Evolutionary conservation across 2,888 invertebrate species (phyloP), one percentile per base, ranked within the genome.

Genomic region (Sarcophaga variegata): DNA sequence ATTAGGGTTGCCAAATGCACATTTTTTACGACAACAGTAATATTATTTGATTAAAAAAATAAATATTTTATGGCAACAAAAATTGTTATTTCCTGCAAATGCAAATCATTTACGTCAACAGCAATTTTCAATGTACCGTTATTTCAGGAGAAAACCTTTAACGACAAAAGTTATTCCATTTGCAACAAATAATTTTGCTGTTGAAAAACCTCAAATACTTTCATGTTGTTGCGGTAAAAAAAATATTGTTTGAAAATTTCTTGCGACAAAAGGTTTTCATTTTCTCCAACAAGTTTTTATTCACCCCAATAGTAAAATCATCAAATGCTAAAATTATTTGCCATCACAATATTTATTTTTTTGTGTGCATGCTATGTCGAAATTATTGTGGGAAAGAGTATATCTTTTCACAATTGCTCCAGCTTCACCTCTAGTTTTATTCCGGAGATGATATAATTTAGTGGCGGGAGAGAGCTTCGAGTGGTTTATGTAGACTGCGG

Each of bases 241-340:
- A 8, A 49, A 22, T 49, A 49, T 49, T 49, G 49, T 49, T 49
- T 12, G 11, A 49, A 49, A 49, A 69, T 69, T 69, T 69, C 69
- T 69, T 69, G 69, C 69, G 69, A 69, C 69, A 69, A 69, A 10
- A 69, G 49, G 69, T 69, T 69, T 69, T 69, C 47, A 69, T 69
- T 69, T 69, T 45, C 69, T 45, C 47, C 69, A 69, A 69, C 69
- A 69, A 69, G 69, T 69, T 69, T 49, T 69, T 69, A 47, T 69
- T 69, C 22, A 69, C 37, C 45, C 67, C 45, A 45, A 67, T 14
- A 67, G 67, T 47, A 67, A 45, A 67, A 67, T 67, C 67, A 47
- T 69, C 69, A 69, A 69, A 69, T 69, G 69, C 69, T 69, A 69
- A 69, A 69, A 67, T 67, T 67, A 45, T 67, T 67, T 67, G 47